Evolutionary conservation across 53 echinoderm and acorn worm species (phyloP), one percentile per base, ranked within the genome.

Genomic region (Echinarachnius parma): DNA sequence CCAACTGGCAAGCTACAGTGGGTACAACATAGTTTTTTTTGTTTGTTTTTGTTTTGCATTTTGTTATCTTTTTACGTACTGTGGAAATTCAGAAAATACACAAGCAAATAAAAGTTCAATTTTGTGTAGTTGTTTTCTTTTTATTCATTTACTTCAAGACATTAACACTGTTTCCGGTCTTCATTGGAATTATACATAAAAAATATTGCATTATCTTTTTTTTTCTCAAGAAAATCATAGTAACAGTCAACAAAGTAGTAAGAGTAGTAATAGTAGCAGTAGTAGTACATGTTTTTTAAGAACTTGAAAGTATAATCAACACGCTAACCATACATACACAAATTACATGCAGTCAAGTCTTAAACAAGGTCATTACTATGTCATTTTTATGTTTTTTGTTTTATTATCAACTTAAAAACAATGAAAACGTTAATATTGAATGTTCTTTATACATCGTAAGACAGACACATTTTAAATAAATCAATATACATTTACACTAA

Each of bases 391-490:
- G 66, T 66, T 66, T 48, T 28, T 34, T 48, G 47, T 66, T 66
- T 66, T 66, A 66, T 66, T 66, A 70, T 70, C 54, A 70, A 70
- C 70, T 70, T 70, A 70, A 70, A 70, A 70, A 70, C 70, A 70
- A 70, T 70, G 70, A 70, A 70, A 70, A 70, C 54, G 53, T 70
- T 52, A 15, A 70, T 30, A 34, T 34, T 70, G 53, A 70, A 70
- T 66, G 66, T 48, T 48, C 18, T 66, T 70, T 53, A 23, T 70
- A 70, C 70, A 70, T 19, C 28, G 18, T n/a, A 10, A 13, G 54
- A 70, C 53, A 53, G 52, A 53, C 23, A 39, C 14, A 23, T 70
- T 52, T 48, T 34, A 70, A 53, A 70, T 70, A 70, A 53, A 70
- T 53, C 22, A 21, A 70, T 70, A 70, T 54, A 70, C 54, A 70